Conservation (phyloP, 2,888 invertebrate species). For the Megalurothrips usitatus region DNA sequence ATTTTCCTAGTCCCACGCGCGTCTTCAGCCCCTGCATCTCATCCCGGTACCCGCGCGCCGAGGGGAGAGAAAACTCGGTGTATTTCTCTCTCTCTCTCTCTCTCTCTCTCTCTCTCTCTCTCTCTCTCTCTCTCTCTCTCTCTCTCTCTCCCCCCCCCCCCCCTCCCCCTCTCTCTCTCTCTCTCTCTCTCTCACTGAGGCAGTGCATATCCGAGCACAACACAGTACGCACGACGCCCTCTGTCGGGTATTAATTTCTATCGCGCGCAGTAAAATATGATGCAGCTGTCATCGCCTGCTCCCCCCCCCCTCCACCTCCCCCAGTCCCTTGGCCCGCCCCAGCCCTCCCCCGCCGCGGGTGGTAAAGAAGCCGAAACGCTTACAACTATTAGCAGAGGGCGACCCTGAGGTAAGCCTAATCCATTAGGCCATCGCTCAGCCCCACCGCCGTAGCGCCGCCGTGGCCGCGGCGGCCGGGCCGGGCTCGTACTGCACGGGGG, state of each 20-base stretch:
- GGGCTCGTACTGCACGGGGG: too few species aligned
- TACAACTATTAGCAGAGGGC: constrained; percentile 11
- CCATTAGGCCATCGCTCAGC: not conserved
- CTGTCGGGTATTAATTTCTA: not conserved
- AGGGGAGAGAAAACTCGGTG: not conserved
- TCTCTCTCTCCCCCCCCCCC: not conserved
- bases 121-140: not conserved
- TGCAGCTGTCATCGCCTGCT: not conserved
- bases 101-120: not conserved
- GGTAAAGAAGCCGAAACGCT: not conserved
- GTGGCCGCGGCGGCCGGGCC: not conserved
- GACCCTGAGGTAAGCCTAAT: not conserved
- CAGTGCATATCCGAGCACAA: too few species aligned
- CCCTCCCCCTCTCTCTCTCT: too few species aligned
- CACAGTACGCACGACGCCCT: not conserved
- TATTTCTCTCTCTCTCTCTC: too few species aligned
- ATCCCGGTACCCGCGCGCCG: not conserved
- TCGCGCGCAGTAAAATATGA: not conserved
- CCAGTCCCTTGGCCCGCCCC: not conserved
- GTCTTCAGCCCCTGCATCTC: not conserved
- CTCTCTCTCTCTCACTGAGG: not conserved
- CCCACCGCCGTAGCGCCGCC: not conserved
- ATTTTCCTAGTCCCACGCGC: not conserved
- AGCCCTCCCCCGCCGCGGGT: not conserved
- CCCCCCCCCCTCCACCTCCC: not conserved